Evolutionary conservation across 2,113 vertebrate genomes (phyloP).

Genomic region (Panurus biarmicus): DNA sequence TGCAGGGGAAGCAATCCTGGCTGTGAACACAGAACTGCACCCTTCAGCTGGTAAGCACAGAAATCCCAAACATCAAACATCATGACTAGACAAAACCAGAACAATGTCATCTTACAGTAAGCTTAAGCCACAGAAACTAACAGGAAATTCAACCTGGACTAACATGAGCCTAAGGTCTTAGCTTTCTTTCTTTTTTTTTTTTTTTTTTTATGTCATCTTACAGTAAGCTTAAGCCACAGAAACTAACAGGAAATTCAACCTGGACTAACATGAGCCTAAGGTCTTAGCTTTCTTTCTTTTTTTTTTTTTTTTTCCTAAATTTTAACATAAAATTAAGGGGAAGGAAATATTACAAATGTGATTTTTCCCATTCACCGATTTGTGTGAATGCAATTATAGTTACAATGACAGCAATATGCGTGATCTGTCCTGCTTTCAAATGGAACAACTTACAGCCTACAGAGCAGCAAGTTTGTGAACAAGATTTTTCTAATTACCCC

Average conservation of each 20-base stretch:
- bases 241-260: conserved; percentile 24
- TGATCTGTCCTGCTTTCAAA: neutral
- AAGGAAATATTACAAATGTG: neutral
- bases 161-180: neutral
- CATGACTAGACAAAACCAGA: neutral
- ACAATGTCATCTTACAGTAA: neutral
- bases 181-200: no score
- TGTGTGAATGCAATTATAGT: neutral
- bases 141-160: conserved; percentile 14
- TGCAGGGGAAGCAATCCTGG: neutral
- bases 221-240: conserved; percentile 7
- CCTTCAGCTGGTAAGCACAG: neutral
- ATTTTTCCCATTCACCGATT: neutral
- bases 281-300: neutral
- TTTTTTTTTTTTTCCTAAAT: neutral
- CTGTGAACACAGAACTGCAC: neutral
- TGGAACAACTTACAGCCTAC: neutral
- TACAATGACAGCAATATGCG: neutral
- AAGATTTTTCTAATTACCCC: neutral
- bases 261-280: neutral
- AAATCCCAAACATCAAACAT: neutral
- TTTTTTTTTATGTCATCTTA: no score
- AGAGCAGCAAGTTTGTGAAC: neutral
- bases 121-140: conserved; percentile 24
- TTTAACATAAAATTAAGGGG: neutral